Base-by-base conservation (phyloP, 2,113 vertebrate species). In the Caranx ignobilis region DNA sequence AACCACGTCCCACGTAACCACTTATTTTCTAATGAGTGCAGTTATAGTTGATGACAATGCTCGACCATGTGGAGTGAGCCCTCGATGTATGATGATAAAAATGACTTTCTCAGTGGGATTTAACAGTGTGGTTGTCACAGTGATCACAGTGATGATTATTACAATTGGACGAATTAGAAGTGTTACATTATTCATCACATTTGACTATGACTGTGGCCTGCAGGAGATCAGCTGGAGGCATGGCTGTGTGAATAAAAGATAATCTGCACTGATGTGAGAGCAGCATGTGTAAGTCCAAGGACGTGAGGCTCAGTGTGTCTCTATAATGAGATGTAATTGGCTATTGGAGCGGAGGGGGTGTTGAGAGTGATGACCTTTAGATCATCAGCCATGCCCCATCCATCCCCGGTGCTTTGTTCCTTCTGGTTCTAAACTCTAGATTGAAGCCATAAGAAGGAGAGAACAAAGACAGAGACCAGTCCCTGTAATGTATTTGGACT, bases 301-400 rank as follows among this genome's bases (percentile, higher is more conserved):
- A 84, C 16, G 82, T 82, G 79, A 81, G 71, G 67, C 83, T 62
- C 50, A 34, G 16, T 70, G 82, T 79, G 82, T 83, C 82, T 75
- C 61, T 56, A 39, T 92, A 90, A 93, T 90, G 86, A 91, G 87
- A 88, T 83, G 81, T 91, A 89, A 93, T 93, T 93, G 90, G 84
- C 83, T 72, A 66, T 48, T 77, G 84, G 82, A 89, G 88, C 71
- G 15, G 77, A 85, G 87, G 88, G 88, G 79, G 87, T 79, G 87
- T 85, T 35, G 75, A 81, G 84, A 81, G 72, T 21, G 68, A 45
- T 78, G 91, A 90, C 90, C 87, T 91, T 88, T 88, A 83, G 76
- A 79, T 88, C 74, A 34, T 75, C 77, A 79, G 75, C 77, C 21
- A 0, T 47, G 45, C 82, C 74, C 68, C 79, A 50, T 67, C 81